Percentiles rank a stretch among this genome's conserved stretches.
Conservation (phyloP, 1,140 invertebrate genomes). For the Halotydeus destructor region DNA sequence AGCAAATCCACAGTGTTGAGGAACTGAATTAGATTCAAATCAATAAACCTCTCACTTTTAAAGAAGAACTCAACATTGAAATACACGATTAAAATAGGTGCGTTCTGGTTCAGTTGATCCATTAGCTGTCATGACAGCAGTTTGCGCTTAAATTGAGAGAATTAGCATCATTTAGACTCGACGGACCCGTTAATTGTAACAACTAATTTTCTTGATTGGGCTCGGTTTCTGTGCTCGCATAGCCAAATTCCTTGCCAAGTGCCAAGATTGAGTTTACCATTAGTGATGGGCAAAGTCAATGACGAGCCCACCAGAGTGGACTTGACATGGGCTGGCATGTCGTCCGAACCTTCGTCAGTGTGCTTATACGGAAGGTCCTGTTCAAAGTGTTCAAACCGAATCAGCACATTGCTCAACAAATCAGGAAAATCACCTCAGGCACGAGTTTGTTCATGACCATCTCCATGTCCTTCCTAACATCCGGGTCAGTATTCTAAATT, state of each 20-base stretch:
- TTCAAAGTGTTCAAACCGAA: too few relatives aligned
- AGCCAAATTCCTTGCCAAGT: conserved; percentile 96
- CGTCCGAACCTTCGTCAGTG: conserved; percentile 41
- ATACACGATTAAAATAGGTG: too few relatives aligned
- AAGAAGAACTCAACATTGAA: too few relatives aligned
- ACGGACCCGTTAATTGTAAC: conserved; percentile 63
- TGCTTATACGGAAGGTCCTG: not conserved
- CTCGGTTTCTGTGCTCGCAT: conserved; percentile 87
- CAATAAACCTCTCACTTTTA: too few relatives aligned
- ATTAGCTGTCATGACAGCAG: too few relatives aligned
- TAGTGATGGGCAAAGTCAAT: conserved; percentile 80
- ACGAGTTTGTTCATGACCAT: conserved; percentile 97
- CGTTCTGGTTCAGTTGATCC: too few relatives aligned
- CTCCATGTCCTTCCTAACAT: conserved; percentile 88
- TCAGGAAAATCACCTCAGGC: conserved; percentile 58
- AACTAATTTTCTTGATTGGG: conserved; percentile 66
- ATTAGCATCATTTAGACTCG: too few relatives aligned
- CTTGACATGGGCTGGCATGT: conserved; percentile 95
- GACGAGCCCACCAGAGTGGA: conserved; percentile 86
- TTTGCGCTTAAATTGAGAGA: too few relatives aligned
- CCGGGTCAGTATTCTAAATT: conserved; percentile 89
- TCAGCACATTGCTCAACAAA: too few relatives aligned
- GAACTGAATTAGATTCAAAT: too few relatives aligned
- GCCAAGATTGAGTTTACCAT: conserved; percentile 78
- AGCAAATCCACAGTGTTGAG: too few relatives aligned